Base-by-base conservation (phyloP, 2,113 vertebrate species). In the Chloebia gouldiae region DNA sequence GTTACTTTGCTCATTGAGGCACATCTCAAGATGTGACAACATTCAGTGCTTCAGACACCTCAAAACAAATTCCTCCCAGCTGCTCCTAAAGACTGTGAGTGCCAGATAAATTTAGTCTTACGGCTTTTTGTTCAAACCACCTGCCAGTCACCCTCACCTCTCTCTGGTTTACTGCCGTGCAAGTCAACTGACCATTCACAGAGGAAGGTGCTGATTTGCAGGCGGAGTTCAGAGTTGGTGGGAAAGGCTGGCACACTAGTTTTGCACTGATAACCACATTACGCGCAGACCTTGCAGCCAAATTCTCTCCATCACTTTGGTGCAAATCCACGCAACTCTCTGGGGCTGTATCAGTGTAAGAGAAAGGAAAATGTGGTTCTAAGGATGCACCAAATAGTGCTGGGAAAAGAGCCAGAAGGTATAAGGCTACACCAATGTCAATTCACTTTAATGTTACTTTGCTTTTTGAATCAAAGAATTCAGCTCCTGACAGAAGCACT, bases 401-500 rank as follows among this genome's bases (percentile, higher is more conserved):
- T 68, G 72, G 64, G 60, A 87, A 90, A 90, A 90, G 82, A 92
- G 93, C 72, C 90, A 94, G 49, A 90, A 88, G 77, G 82, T 64
- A 11, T 86, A 83, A 71, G 11, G 64, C 93, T 90, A 93, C 85
- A 71, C 33, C 64, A 92, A 1, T 56, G 79, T 53, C 37, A 24
- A 71, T 53, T 73, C 39, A 45, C 64, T 88, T 82, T 59, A 88
- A 77, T 33, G 51, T 73, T 88, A 66, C 64, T 81, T 81, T n/a
- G 68, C 71, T 86, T 78, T 92, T 60, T 1, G 4, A 93, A 83
- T 71, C 60, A 90, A 88, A 93, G 76, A 47, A 70, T 85, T 66
- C 25, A 70, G 68, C 71, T 83, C 51, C 68, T 88, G 75, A 83
- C 76, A 88, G 75, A 92, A 94, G 82, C 13, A n/a, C 31, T 90